These are phyloP conservation scores for Chelonus formosanus DNA, from an alignment of 2,888 invertebrate species.

Conservation along the genomic window DNA sequence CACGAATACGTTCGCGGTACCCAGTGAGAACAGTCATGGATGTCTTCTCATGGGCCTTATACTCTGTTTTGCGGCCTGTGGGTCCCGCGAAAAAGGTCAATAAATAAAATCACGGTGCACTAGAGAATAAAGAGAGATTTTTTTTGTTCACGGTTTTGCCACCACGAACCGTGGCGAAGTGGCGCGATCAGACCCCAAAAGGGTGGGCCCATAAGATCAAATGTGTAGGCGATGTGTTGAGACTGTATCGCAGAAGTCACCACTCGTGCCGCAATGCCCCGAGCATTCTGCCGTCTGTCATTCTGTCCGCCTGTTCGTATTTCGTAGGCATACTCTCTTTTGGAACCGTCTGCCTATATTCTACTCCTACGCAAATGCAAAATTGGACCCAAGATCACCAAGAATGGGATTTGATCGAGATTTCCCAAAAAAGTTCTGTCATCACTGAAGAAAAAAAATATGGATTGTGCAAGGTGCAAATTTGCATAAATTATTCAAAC, in stretches of 20 bases:
- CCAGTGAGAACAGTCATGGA: constrained; percentile 29
- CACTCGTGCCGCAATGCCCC: constrained; percentile 57
- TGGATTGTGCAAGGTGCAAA: background rate
- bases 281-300: constrained; percentile 61
- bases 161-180: constrained; percentile 39
- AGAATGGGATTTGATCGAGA: constrained; percentile 5
- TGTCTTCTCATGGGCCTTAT: constrained; percentile 38
- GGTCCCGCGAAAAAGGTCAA: constrained; percentile 42
- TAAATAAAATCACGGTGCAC: constrained; percentile 54
- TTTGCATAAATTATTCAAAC: background rate
- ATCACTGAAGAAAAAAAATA: background rate
- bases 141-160: constrained; percentile 29
- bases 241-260: constrained; percentile 61
- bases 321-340: constrained; percentile 45
- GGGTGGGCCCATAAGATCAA: constrained; percentile 39
- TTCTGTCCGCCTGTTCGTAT: constrained; percentile 62
- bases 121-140: constrained; percentile 36
- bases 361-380: constrained; percentile 24
- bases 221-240: constrained; percentile 57
- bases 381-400: constrained; percentile 14
- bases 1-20: constrained; percentile 20
- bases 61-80: constrained; percentile 38
- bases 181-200: constrained; percentile 23
- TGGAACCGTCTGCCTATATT: constrained; percentile 25
- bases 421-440: background rate